Conservation (phyloP, 2,888 invertebrate genomes). For the Atethmia centrago region DNA sequence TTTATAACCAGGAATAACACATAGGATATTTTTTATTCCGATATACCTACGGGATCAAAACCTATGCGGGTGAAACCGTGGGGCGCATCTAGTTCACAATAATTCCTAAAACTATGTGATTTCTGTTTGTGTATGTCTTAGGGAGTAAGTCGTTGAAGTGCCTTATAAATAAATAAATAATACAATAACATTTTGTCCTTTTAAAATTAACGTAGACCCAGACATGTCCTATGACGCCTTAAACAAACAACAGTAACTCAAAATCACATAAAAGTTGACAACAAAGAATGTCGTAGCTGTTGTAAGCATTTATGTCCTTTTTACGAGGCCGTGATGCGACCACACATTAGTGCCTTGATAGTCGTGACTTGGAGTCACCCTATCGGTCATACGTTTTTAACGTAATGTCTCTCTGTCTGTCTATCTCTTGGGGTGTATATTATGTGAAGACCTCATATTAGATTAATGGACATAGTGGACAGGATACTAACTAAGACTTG, state of each 20-base stretch:
- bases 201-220: conserved; percentile 3
- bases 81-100: no score
- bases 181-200: no score
- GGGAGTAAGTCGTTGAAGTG: no score
- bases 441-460: not conserved
- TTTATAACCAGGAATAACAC: no score
- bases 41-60: no score
- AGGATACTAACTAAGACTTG: no score
- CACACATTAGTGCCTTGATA: conserved; percentile 47
- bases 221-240: conserved; percentile 32
- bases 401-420: not conserved
- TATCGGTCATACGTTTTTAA: conserved; percentile 19
- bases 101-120: no score
- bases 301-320: conserved; percentile 59
- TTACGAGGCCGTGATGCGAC: conserved; percentile 59
- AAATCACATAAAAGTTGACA: conserved; percentile 53
- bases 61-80: no score
- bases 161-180: no score
- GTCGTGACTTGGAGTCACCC: conserved; percentile 7
- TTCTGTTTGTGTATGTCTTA: no score
- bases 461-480: no score
- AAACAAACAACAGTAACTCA: conserved; percentile 52
- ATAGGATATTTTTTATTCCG: no score
- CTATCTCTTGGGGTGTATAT: not conserved
- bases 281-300: conserved; percentile 54